phyloP scores from a whole-genome alignment of 2,888 invertebrate genomes.

The Caenorhabditis sinica region DNA sequence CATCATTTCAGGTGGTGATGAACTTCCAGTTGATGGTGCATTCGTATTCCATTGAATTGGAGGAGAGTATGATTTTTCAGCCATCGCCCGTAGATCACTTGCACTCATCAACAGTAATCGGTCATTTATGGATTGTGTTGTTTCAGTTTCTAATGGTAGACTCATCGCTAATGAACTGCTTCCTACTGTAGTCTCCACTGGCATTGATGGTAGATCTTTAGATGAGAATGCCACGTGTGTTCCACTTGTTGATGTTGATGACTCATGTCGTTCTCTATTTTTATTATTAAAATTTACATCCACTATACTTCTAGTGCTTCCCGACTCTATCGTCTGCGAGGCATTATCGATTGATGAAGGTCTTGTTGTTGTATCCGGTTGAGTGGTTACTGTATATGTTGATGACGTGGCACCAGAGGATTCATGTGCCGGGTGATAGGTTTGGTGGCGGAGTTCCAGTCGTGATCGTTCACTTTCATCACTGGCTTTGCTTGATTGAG shows the following conservation, averaged over 20 bases:
- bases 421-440: conserved; percentile 62
- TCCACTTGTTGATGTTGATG: conserved; percentile 45
- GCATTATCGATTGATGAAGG: conserved; percentile 74
- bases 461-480: conserved; percentile 64
- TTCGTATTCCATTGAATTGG: conserved; percentile 34
- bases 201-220: conserved; percentile 12
- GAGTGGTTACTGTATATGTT: conserved; percentile 55
- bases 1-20: conserved; percentile 38
- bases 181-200: conserved; percentile 9
- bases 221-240: conserved; percentile 51
- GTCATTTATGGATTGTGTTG: conserved; percentile 47
- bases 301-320: conserved; percentile 56
- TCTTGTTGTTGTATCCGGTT: conserved; percentile 51
- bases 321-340: conserved; percentile 71
- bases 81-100: conserved; percentile 49
- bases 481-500: conserved; percentile 70
- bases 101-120: conserved; percentile 53
- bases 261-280: conserved; percentile 46
- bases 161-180: conserved; percentile 16
- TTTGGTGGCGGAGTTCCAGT: conserved; percentile 42
- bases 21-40: conserved; percentile 24
- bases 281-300: conserved; percentile 73
- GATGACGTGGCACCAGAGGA: conserved; percentile 59
- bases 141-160: conserved; percentile 23
- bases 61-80: conserved; percentile 60